Evolutionary conservation across 2,113 vertebrate genomes (phyloP), one percentile per base, ranked within the genome.

Genomic region (Anser cygnoides): DNA sequence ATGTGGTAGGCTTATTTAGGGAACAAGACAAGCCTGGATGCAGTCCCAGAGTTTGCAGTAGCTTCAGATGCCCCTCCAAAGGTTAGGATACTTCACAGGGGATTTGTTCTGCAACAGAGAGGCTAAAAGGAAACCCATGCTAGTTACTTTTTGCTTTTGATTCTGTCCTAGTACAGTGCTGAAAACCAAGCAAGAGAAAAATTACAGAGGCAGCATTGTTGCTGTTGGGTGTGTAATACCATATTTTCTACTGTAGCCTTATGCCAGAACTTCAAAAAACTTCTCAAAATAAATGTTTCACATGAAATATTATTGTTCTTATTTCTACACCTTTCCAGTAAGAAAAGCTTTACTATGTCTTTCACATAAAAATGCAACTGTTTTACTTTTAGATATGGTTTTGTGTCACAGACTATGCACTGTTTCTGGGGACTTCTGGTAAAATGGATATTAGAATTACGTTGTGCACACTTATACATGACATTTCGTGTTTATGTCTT

Each of bases 51-150:
- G 92, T 72, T 72, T 90, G 91, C 95, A 93, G 90, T 97, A 89
- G 93, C 95, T 97, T 97, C 96, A 83, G 91, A 96, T 95, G 88
- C 96, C 97, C 86, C 92, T 97, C 90, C 79, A 86, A 95, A 97
- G 95, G 95, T 97, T 95, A 90, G 93, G 95, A 79, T 82, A 77
- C 93, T 95, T 92, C 87, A 85, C 75, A 68, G 74, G 78, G 89
- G 95, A 93, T 91, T 92, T 95, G 95, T 93, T 97, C 85, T 91
- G 88, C 65, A 92, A 81, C 82, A 93, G 90, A 83, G 87, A 94
- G 93, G 49, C 52, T 95, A 71, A 92, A 86, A 91, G 84, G 82
- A 92, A 94, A 87, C 10, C 26, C 89, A 76, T 65, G 91, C 62
- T 83, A 72, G 61, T 96, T 84, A 54, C 81, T 89, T 92, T 33